Evolutionary conservation across 2,888 invertebrate species (phyloP).

Genomic region (Lepidochrysops patricia): DNA sequence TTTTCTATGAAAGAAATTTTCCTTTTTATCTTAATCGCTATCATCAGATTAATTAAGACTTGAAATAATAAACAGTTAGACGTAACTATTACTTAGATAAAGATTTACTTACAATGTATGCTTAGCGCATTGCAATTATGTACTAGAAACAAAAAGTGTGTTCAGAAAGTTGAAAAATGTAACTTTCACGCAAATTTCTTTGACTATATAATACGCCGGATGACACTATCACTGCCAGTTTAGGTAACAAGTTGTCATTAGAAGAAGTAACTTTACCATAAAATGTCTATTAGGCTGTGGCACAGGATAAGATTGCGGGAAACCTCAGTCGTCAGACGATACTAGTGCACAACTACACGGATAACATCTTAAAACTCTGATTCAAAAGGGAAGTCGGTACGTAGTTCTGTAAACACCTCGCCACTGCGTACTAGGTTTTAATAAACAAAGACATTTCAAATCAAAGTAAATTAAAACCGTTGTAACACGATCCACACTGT

Average conservation of each 20-base stretch:
- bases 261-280: constrained; percentile 1
- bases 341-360: too few relatives aligned
- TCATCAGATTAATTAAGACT: background rate
- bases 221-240: background rate
- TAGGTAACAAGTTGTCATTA: background rate
- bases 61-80: background rate
- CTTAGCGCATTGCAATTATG: too few relatives aligned
- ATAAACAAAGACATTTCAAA: too few relatives aligned
- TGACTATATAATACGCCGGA: background rate
- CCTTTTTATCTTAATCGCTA: background rate
- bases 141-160: background rate
- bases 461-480: background rate
- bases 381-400: background rate
- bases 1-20: background rate
- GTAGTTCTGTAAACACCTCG: background rate
- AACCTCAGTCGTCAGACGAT: too few relatives aligned
- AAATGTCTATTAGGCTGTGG: background rate
- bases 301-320: too few relatives aligned
- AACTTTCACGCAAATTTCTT: constrained; percentile 4
- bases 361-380: too few relatives aligned
- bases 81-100: too few relatives aligned
- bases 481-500: background rate
- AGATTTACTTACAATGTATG: too few relatives aligned
- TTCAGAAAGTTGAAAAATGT: background rate
- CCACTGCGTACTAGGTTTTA: background rate